Base-by-base conservation (phyloP, 1,140 invertebrate genomes). In the Eufriesea mexicana region DNA sequence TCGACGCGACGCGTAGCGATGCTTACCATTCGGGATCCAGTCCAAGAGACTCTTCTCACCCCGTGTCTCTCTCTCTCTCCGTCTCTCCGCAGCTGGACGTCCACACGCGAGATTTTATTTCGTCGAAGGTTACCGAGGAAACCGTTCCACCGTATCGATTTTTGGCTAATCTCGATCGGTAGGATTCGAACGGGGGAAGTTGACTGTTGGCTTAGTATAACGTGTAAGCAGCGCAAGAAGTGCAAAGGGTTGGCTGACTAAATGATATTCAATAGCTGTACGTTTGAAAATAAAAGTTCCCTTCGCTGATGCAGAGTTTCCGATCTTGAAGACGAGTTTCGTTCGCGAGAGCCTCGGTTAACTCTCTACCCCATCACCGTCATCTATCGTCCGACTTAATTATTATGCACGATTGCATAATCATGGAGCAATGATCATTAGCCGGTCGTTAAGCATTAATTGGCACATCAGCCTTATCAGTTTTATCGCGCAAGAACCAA, bases 261-360 rank as follows among this genome's bases (percentile, higher is more conserved):
- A 75, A 67, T 55, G 47, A 64, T 42, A 81, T 67, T 75, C 20
- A 10, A 25, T 49, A 66, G 59, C 59, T 47, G 9, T 67, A 76
- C 25, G 62, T 62, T 80, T 2, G 25, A 73, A 80, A 80, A 64
- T 28, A 73, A 80, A 35, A 42, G 18, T 12, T 51, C n/a, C n/a
- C 20, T 25, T 68, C 23, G 51, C 66, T 79, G n/a, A 28, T 47
- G 77, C 77, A 47, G 16, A 12, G 28, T 12, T 20, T 5, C n/a
- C 72, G 62, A 81, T 74, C 1, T 59, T 82, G 79, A 76, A 82
- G 73, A 82, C 79, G 79, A 82, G 73, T 42, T 67, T 72, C 18
- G 20, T 76, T 42, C 9, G 61, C 8, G 18, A 49, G 8, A 45
- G n/a, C 14, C 18, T 12, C 57, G n/a, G 23, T 25, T 10, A 5